These are phyloP conservation scores for Borostomias antarcticus DNA, from an alignment of 2,797 vertebrate species.

Conservation along the genomic window DNA sequence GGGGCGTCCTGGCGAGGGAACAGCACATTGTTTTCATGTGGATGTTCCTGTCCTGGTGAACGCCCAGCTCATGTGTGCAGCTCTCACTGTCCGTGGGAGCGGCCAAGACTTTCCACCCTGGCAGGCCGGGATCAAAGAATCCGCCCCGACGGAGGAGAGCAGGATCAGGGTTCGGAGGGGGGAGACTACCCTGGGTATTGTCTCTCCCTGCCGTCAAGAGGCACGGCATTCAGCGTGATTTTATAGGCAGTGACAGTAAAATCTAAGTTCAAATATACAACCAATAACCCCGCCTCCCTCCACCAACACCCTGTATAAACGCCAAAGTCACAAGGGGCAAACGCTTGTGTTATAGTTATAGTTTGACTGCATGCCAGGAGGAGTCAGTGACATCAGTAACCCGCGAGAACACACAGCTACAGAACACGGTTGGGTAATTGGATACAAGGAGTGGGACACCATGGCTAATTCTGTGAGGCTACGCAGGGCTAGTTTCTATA, in stretches of 20 bases:
- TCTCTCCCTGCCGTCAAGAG: too few species aligned
- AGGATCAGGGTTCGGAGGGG: too few species aligned
- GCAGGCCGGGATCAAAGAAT: neutral
- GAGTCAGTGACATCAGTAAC: neutral
- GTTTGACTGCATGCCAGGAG: neutral
- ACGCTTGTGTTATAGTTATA: conserved; percentile 1
- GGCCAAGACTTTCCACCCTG: conserved; percentile 12
- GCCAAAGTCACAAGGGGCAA: conserved; percentile 6
- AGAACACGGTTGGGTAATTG: neutral
- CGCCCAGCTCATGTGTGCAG: conserved; percentile 10
- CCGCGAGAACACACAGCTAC: neutral
- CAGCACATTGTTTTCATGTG: conserved; percentile 15
- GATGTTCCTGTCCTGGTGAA: conserved; percentile 21
- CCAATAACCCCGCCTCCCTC: too few species aligned
- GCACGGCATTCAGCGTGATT: too few species aligned
- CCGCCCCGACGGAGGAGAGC: neutral
- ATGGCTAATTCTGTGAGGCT: conserved; percentile 35
- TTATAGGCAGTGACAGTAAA: too few species aligned
- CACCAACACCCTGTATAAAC: too few species aligned
- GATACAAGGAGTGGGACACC: conserved; percentile 19
- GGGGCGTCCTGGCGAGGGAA: neutral
- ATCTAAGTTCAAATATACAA: too few species aligned
- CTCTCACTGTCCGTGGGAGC: conserved; percentile 3
- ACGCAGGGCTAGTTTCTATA: conserved; percentile 32
- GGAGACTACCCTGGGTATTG: too few species aligned